Conservation (phyloP, 2,888 invertebrate species). For the Apamea epomidion region DNA sequence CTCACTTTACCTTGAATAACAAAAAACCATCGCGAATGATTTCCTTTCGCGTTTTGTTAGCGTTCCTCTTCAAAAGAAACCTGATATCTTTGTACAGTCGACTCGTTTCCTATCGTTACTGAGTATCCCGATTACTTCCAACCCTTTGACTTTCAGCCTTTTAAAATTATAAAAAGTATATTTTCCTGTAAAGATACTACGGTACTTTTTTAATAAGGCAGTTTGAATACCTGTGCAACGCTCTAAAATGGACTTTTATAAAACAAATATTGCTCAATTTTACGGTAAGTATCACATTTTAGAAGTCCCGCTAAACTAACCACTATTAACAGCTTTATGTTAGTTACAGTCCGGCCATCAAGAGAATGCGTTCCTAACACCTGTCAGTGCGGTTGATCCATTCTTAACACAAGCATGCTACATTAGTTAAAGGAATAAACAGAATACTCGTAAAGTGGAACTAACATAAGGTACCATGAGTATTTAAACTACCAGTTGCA, state of each 20-base stretch:
- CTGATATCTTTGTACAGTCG: constrained; percentile 40
- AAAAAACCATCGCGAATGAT: constrained; percentile 22
- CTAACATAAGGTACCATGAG: no score
- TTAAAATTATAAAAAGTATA: background rate
- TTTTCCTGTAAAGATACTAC: background rate
- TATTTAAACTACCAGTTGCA: no score
- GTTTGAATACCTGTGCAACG: background rate
- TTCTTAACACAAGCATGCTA: no score
- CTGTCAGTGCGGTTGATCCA: no score
- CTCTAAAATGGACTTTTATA: background rate
- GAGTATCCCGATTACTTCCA: constrained; percentile 15
- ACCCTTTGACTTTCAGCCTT: background rate
- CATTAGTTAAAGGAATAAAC: no score
- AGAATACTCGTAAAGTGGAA: no score
- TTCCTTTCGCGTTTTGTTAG: constrained; percentile 28
- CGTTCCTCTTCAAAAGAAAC: constrained; percentile 29
- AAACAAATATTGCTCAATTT: background rate
- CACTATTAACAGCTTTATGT: no score
- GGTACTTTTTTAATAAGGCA: background rate
- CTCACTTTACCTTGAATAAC: constrained; percentile 13
- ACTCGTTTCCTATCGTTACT: constrained; percentile 15
- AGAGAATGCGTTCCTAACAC: no score
- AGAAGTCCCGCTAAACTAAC: no score
- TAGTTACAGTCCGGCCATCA: no score
- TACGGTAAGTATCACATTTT: background rate